Evolutionary conservation across 1,140 invertebrate genomes (phyloP), one percentile per base, ranked within the genome.

Genomic region (Danaus plexippus): DNA sequence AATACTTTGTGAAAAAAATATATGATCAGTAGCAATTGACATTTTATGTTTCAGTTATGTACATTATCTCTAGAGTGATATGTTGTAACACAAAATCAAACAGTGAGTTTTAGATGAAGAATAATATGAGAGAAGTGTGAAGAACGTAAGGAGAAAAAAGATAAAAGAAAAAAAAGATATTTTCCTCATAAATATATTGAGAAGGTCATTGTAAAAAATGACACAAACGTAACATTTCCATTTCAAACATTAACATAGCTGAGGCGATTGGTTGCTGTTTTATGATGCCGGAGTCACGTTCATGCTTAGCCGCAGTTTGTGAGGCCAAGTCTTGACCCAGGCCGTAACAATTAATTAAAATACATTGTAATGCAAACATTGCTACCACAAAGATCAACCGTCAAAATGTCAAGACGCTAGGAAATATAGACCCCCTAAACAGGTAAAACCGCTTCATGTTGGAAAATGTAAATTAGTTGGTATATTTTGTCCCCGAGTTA

Each of bases 301-400:
- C 79, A 82, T 82, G 79, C 65, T 60, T 49, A 45, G 54, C 46
- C 18, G 69, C 66, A 68, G 64, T 82, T 78, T 68, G 66, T 67
- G 62, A 61, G 57, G 56, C 63, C 64, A 48, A 68, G 68, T 73
- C 73, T 81, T 73, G 71, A 71, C 73, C 73, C 57, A 55, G 57
- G 67, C 66, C 55, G 64, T 80, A 80, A 79, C 78, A 76, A 81
- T 81, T 81, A 79, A 81, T 79, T 81, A 81, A 79, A 81, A 79
- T 76, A 79, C 78, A 78, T 75, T 74, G 69, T 74, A 71, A 52
- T 54, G 42, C 57, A 47, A 63, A 52, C 61, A 51, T 56, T 50
- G 59, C 64, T 60, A 59, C 63, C 52, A 67, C 54, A 63, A 73
- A 64, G 51, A 52, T 55, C 63, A 56, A 52, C 69, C 64, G 61